Conservation (phyloP, 1,140 invertebrate species). For the Cyclargus thomasi region DNA sequence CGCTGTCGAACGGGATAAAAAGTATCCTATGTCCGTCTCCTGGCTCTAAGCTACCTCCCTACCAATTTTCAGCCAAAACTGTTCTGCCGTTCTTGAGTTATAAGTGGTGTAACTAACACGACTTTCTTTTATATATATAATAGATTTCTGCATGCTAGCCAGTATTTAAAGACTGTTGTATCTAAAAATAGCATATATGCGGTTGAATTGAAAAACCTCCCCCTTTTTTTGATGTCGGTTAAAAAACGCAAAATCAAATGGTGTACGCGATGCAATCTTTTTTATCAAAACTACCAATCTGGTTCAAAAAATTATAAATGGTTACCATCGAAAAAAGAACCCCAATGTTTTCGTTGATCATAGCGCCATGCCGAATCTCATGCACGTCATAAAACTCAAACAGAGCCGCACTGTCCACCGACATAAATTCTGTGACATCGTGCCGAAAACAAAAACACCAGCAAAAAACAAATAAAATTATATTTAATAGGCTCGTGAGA, state of each 20-base stretch:
- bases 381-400: conserved; percentile 48
- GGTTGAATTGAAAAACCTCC: too few relatives aligned
- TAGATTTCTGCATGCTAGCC: too few relatives aligned
- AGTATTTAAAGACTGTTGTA: too few relatives aligned
- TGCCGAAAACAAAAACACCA: conserved; percentile 42
- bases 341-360: background rate
- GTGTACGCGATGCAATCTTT: conserved; percentile 21
- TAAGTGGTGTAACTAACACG: too few relatives aligned
- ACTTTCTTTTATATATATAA: too few relatives aligned
- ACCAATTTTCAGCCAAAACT: too few relatives aligned
- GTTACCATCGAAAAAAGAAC: background rate
- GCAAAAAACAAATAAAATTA: conserved; percentile 69
- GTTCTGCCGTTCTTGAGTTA: too few relatives aligned
- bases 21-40: too few relatives aligned
- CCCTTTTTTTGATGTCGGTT: conserved; percentile 18
- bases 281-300: background rate
- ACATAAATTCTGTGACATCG: conserved; percentile 45
- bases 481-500: conserved; percentile 72
- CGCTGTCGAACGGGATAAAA: too few relatives aligned
- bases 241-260: conserved; percentile 15
- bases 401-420: conserved; percentile 40
- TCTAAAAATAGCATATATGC: too few relatives aligned
- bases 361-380: conserved; percentile 31
- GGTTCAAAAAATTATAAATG: background rate
- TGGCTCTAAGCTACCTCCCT: too few relatives aligned